Conservation (phyloP, 2,888 invertebrate genomes). For the Dryococelus australis region DNA sequence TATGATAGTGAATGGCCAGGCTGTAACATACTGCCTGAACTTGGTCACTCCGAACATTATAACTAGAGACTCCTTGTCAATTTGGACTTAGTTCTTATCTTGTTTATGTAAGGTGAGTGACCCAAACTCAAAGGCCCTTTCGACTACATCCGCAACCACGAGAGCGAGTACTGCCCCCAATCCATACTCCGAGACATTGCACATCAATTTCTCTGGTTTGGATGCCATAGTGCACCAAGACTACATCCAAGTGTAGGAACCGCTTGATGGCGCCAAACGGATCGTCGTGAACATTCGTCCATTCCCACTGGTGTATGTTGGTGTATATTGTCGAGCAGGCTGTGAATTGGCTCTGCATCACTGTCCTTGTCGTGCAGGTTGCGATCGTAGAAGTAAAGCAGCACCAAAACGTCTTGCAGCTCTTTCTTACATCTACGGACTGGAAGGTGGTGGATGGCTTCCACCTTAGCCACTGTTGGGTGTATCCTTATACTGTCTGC, state of each 20-base stretch:
- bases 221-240: neutral
- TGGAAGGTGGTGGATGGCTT: neutral
- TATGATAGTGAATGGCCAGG: neutral
- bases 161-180: neutral
- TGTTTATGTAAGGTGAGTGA: neutral
- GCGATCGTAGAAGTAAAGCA: neutral
- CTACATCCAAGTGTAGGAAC: neutral
- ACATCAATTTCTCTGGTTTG: neutral
- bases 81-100: neutral
- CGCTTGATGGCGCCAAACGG: neutral
- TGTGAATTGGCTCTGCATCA: neutral
- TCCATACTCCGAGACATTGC: neutral
- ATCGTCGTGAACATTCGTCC: neutral
- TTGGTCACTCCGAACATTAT: neutral
- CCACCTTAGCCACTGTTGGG: neutral
- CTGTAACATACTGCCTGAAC: too few relatives aligned
- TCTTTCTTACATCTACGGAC: neutral
- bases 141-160: neutral
- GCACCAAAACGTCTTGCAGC: neutral
- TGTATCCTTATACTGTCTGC: neutral
- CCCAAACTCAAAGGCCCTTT: neutral
- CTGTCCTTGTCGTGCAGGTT: neutral
- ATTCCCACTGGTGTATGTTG: neutral
- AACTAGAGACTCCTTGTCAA: neutral
- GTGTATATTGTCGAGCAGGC: neutral